Evolutionary conservation across 2,888 invertebrate species (phyloP), one percentile per base, ranked within the genome.

Genomic region (Drosophila hawaiiensis): DNA sequence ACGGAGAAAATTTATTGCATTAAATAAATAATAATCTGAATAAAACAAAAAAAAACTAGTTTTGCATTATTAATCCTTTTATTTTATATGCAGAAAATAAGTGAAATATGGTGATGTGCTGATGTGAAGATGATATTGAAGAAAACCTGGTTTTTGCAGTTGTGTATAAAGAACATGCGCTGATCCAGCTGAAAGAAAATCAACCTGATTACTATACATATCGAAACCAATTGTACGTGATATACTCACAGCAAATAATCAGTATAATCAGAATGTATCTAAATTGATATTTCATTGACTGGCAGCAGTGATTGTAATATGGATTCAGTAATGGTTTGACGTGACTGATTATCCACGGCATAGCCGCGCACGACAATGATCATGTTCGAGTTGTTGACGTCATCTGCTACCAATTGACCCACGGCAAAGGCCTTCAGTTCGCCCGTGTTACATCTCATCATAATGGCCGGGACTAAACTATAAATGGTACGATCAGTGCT

Each of bases 1-100:
- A 89, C 77, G 70, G 86, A 89, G 81, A 84, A 76, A 60, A 91
- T 91, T 90, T 89, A 90, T 86, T 90, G 91, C 87, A 89, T 89
- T 91, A 78, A 91, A 89, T 89, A 91, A 91, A 90, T 75, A 91
- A 81, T 81, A 78, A 84, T 89, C 78, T 82, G 69, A 88, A 78
- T 77, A 58, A 62, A 62, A 56, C 35, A 37, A 35, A 66, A 12
- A 22, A 0, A 14, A 22, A 4, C 19, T 7, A 2, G 22, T 61
- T 22, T 54, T 37, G 0, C 10, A 19, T 19, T 28, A 50, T 28
- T 19, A 28, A 28, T 10, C 22, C 1, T 2, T 0, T 47, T 25
- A 4, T 16, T 4, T 47, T 9, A 2, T 1, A 9, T 2, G 6
- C 1, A 14, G 6, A 7, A 43, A 47, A 14, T 10, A 4, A 3